These are phyloP conservation scores for Radopholus similis DNA, from an alignment of 1,140 invertebrate species.

Conservation along the genomic window DNA sequence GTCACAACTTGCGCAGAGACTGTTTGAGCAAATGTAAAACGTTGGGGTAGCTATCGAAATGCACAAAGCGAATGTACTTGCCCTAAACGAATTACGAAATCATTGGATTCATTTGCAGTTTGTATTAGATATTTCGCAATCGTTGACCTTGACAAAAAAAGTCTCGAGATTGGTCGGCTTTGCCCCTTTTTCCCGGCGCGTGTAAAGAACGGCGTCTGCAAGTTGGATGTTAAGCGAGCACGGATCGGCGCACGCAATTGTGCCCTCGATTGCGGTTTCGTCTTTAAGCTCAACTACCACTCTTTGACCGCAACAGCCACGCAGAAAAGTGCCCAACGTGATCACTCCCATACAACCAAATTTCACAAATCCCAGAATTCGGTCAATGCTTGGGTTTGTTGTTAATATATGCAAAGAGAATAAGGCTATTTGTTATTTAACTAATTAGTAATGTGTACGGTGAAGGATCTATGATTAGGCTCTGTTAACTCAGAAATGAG, in stretches of 20 bases:
- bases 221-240: slow-evolving; percentile 13
- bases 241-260: neutral
- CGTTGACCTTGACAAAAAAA: slow-evolving; percentile 14
- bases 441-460: no score
- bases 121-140: neutral
- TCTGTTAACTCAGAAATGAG: no score
- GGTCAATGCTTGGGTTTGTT: no score
- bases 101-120: neutral
- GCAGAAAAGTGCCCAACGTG: slow-evolving; percentile 22
- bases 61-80: slow-evolving; percentile 17
- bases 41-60: slow-evolving; percentile 5
- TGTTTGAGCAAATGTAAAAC: slow-evolving; percentile 16
- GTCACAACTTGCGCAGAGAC: slow-evolving; percentile 11
- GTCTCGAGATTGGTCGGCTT: neutral
- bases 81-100: neutral
- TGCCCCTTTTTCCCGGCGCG: neutral
- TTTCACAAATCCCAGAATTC: no score
- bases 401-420: neutral
- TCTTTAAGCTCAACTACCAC: slow-evolving; percentile 33
- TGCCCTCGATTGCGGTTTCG: slow-evolving; percentile 24
- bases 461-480: no score
- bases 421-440: no score
- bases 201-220: slow-evolving; percentile 9
- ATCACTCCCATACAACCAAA: slow-evolving; percentile 5
- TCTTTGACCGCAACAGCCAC: neutral